A percentile compares a stretch with the other conserved stretches of the same genome.
These are phyloP conservation scores for Dasysyrphus tricinctus DNA, from an alignment of 2,888 invertebrate species.

Conservation along the genomic window DNA sequence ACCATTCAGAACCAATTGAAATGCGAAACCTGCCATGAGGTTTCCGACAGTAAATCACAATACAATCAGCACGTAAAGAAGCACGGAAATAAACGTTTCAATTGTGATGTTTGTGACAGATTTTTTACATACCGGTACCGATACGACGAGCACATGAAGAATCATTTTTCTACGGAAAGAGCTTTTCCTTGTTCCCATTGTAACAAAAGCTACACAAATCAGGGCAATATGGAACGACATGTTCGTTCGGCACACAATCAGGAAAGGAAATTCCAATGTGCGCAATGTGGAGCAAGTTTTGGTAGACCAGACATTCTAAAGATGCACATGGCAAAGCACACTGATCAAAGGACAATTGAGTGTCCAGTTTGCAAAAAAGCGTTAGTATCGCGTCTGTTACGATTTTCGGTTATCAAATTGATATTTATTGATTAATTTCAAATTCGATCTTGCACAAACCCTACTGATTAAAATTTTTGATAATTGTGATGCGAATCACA, in stretches of 20 bases:
- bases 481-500: too few species aligned
- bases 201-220: conserved; percentile 62
- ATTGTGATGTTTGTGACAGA: conserved; percentile 76
- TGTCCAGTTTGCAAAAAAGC: conserved; percentile 73
- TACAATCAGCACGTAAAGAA: conserved; percentile 73
- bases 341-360: conserved; percentile 60
- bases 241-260: conserved; percentile 67
- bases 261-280: conserved; percentile 66
- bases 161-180: conserved; percentile 56
- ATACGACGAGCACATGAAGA: conserved; percentile 73
- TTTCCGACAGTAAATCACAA: conserved; percentile 35
- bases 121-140: conserved; percentile 74
- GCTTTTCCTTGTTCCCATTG: conserved; percentile 72
- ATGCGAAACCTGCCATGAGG: conserved; percentile 15
- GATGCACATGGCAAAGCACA: conserved; percentile 76
- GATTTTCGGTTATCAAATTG: too few species aligned
- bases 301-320: conserved; percentile 75
- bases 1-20: not conserved
- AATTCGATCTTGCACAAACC: too few species aligned
- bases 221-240: conserved; percentile 76
- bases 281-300: conserved; percentile 70
- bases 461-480: too few species aligned
- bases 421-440: too few species aligned
- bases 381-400: too few species aligned
- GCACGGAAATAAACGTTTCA: conserved; percentile 69